Percentiles rank a stretch among this genome's conserved stretches.
Evolutionary conservation across 2,888 invertebrate species (phyloP).

Genomic region (Augiades crinisus): DNA sequence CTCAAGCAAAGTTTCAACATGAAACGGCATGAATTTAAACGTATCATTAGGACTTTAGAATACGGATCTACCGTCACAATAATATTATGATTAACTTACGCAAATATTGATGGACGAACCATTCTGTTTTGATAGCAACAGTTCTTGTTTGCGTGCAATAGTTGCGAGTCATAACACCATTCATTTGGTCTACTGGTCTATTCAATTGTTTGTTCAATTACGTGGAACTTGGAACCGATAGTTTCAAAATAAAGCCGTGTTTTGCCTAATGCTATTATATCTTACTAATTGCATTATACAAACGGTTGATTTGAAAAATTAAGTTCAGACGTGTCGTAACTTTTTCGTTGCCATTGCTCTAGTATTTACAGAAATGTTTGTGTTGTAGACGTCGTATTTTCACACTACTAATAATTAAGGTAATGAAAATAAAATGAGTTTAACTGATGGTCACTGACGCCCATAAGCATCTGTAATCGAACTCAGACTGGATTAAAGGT

Average conservation of each 20-base stretch:
- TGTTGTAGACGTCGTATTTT: too few relatives aligned
- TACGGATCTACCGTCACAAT: slow-evolving; percentile 34
- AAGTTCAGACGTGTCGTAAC: too few relatives aligned
- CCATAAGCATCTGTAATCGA: too few relatives aligned
- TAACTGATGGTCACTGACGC: too few relatives aligned
- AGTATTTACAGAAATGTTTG: too few relatives aligned
- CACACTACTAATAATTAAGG: too few relatives aligned
- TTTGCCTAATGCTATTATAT: not conserved
- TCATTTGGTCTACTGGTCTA: slow-evolving; percentile 34
- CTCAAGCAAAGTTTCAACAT: not conserved
- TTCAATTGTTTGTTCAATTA: slow-evolving; percentile 22
- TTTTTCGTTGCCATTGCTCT: too few relatives aligned
- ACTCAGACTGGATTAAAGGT: too few relatives aligned
- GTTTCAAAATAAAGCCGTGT: not conserved
- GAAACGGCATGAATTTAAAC: slow-evolving; percentile 13
- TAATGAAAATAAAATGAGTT: too few relatives aligned
- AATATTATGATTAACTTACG: slow-evolving; percentile 58
- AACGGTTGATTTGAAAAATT: too few relatives aligned
- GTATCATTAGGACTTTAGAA: slow-evolving; percentile 12
- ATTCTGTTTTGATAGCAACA: slow-evolving; percentile 48
- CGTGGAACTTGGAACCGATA: not conserved
- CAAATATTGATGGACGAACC: slow-evolving; percentile 60
- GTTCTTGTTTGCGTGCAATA: slow-evolving; percentile 40
- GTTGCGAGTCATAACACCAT: slow-evolving; percentile 37
- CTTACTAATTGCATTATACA: too few relatives aligned